phyloP scores from a whole-genome alignment of 2,797 vertebrate species.

The Sciaenops ocellatus region DNA sequence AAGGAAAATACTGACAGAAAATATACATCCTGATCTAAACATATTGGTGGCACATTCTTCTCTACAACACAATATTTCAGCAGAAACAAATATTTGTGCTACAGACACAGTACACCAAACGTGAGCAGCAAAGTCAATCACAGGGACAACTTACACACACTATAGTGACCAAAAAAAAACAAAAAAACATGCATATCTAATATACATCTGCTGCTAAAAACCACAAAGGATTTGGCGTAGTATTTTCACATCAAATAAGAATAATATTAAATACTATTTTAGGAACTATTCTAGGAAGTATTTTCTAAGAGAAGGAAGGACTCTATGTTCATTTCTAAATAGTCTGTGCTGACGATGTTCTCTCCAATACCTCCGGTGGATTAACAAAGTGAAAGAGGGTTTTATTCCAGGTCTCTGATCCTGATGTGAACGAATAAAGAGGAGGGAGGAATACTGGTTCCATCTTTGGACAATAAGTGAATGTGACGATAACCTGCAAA shows the following conservation, averaged over 20 bases:
- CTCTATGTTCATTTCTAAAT: not conserved
- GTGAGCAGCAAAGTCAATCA: conserved; percentile 42
- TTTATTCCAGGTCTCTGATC: conserved; percentile 77
- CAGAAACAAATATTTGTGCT: conserved; percentile 20
- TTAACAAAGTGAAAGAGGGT: not conserved
- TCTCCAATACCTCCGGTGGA: not conserved
- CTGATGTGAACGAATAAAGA: conserved; percentile 92
- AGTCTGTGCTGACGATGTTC: not conserved
- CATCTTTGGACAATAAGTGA: conserved; percentile 92
- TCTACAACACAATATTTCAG: conserved; percentile 30
- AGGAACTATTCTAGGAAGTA: not conserved
- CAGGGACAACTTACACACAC: conserved; percentile 5
- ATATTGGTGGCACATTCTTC: conserved; percentile 69
- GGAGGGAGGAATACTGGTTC: conserved; percentile 91
- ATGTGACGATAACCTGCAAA: conserved; percentile 91
- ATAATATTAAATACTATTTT: conserved; percentile 34
- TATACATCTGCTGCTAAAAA: conserved; percentile 11
- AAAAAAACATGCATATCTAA: conserved; percentile 37
- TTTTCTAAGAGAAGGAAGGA: not conserved
- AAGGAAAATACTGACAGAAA: conserved; percentile 55
- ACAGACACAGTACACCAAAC: conserved; percentile 29
- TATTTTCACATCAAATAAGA: conserved; percentile 52
- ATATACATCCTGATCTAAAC: conserved; percentile 29
- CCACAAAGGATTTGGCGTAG: conserved; percentile 72
- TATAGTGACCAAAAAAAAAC: conserved; percentile 9